These are phyloP conservation scores for Hycleus cichorii DNA, from an alignment of 1,140 invertebrate species.

Conservation along the genomic window DNA sequence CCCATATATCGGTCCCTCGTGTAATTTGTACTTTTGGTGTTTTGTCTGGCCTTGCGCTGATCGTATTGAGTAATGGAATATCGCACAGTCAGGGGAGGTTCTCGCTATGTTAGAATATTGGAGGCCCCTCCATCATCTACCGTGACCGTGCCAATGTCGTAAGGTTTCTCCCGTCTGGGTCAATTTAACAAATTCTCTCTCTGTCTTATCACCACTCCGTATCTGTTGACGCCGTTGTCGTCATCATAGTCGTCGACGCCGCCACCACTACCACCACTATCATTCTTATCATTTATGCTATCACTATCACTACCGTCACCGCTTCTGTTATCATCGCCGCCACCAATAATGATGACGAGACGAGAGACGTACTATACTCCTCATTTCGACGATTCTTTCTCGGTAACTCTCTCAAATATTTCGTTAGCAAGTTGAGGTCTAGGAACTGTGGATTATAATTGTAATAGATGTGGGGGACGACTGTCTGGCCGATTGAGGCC, in stretches of 20 bases:
- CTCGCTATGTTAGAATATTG: too few relatives aligned
- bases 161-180: constrained; percentile 16
- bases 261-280: too few relatives aligned
- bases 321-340: too few relatives aligned
- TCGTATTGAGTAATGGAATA: background rate
- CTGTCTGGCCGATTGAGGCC: constrained; percentile 29
- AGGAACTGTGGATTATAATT: constrained; percentile 31
- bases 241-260: too few relatives aligned
- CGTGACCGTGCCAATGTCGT: background rate
- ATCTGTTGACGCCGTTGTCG: background rate
- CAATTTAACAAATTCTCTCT: background rate
- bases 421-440: constrained; percentile 19
- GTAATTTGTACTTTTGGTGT: background rate
- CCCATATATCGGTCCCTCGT: too few relatives aligned
- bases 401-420: constrained; percentile 8
- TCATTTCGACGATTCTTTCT: background rate
- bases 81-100: too few relatives aligned
- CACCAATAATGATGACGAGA: too few relatives aligned
- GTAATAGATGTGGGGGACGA: constrained; percentile 28
- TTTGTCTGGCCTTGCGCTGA: background rate
- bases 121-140: background rate
- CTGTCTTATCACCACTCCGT: background rate
- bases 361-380: too few relatives aligned
- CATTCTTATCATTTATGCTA: too few relatives aligned
- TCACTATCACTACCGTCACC: too few relatives aligned